Evolutionary conservation across 2,113 vertebrate genomes (phyloP).

Genomic region (Neogobius melanostomus): DNA sequence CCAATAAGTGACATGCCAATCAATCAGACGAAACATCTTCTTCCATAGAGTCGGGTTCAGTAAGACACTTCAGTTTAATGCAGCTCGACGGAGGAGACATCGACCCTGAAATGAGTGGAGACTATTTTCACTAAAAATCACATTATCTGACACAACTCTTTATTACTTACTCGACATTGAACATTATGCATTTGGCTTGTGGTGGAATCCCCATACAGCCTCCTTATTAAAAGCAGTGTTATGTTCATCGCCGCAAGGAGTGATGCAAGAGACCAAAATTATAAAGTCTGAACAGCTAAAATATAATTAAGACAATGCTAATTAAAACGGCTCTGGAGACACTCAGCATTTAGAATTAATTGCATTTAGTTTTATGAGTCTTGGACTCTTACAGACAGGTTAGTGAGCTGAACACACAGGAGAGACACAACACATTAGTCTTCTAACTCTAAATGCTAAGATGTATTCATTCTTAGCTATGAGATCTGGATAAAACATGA

Average conservation of each 20-base stretch:
- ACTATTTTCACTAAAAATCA: too few relatives aligned
- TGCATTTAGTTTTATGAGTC: conserved; percentile 44
- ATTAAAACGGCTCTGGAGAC: conserved; percentile 57
- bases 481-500: too few relatives aligned
- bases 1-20: conserved; percentile 44
- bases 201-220: conserved; percentile 25
- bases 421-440: conserved; percentile 1
- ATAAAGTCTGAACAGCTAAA: conserved; percentile 33
- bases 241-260: conserved; percentile 34
- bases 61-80: conserved; percentile 4
- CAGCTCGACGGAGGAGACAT: neutral
- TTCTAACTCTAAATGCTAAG: too few relatives aligned
- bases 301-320: conserved; percentile 49
- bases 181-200: conserved; percentile 31
- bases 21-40: conserved; percentile 41
- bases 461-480: too few relatives aligned
- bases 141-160: conserved; percentile 9
- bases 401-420: conserved; percentile 52
- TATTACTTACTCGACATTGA: conserved; percentile 9
- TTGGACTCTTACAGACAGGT: conserved; percentile 29
- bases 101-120: neutral
- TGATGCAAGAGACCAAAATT: conserved; percentile 45
- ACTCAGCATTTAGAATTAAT: conserved; percentile 56
- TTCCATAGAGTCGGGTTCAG: conserved; percentile 30
- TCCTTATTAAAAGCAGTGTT: conserved; percentile 25